Conservation (phyloP, 2,797 vertebrate species). For the Malurus splendens region DNA sequence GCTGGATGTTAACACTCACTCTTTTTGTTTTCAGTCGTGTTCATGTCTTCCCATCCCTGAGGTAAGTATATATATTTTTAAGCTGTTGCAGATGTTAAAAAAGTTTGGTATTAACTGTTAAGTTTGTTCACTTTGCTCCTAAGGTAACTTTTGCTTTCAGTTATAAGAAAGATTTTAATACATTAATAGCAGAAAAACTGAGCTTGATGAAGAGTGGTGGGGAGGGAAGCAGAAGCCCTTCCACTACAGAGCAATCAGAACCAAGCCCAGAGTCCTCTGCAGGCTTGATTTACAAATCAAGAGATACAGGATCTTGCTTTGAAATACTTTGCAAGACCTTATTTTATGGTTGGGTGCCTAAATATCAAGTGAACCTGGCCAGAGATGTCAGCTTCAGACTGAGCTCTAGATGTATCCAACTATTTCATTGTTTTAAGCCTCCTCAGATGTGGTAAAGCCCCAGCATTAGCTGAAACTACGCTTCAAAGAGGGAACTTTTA, state of each 20-base stretch:
- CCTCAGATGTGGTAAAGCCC: background rate
- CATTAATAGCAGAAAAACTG: background rate
- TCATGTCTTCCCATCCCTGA: slow-evolving; percentile 60
- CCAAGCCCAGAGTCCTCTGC: background rate
- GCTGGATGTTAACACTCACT: background rate
- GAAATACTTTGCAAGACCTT: background rate
- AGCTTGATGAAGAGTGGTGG: background rate
- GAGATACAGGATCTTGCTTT: background rate
- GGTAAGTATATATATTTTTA: slow-evolving; percentile 45
- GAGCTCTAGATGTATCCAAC: background rate
- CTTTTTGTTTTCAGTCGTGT: slow-evolving; percentile 53
- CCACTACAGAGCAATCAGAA: background rate
- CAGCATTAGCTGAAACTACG: background rate
- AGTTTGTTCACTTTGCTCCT: background rate
- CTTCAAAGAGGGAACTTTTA: background rate
- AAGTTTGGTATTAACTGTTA: background rate
- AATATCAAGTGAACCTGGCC: background rate
- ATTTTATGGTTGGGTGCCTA: background rate
- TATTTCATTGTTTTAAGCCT: background rate
- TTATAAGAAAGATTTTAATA: background rate
- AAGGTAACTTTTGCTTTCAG: background rate
- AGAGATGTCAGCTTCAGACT: background rate
- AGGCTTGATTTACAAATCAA: background rate
- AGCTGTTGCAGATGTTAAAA: background rate
- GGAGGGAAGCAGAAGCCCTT: background rate